A percentile compares a stretch with the other conserved stretches of the same genome.
Conservation (phyloP, 2,113 vertebrate genomes). For the Nyctibius bracteatus region DNA sequence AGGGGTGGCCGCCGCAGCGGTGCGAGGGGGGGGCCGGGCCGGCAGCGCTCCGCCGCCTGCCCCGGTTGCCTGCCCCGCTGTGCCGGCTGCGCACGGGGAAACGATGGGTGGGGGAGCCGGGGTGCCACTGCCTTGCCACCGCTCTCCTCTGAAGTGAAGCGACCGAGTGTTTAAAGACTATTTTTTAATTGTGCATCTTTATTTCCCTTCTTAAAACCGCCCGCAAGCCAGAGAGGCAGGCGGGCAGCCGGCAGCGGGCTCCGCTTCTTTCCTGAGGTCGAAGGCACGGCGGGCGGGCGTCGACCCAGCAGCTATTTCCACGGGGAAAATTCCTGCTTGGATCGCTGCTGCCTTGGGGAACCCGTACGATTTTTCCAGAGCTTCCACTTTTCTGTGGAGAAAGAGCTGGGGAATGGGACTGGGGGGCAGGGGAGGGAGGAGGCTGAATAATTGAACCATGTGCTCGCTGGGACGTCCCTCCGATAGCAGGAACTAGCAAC, state of each 20-base stretch:
- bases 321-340: neutral
- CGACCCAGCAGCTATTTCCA: neutral
- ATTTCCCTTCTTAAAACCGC: neutral
- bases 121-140: neutral
- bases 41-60: too few species aligned
- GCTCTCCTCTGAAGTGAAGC: neutral
- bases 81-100: neutral
- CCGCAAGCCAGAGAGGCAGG: neutral
- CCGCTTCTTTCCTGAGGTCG: neutral
- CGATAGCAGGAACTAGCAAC: conserved; percentile 55
- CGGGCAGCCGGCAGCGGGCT: neutral
- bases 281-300: neutral
- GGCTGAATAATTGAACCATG: conserved; percentile 54
- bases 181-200: neutral
- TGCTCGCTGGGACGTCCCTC: conserved; percentile 67
- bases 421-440: neutral
- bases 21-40: too few species aligned
- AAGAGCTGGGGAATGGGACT: neutral
- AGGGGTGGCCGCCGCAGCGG: neutral
- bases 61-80: neutral
- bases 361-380: neutral
- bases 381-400: neutral
- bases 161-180: neutral
- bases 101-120: too few species aligned
- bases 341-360: neutral